Conservation (phyloP, 2,113 vertebrate species). For the Morone chrysops region DNA sequence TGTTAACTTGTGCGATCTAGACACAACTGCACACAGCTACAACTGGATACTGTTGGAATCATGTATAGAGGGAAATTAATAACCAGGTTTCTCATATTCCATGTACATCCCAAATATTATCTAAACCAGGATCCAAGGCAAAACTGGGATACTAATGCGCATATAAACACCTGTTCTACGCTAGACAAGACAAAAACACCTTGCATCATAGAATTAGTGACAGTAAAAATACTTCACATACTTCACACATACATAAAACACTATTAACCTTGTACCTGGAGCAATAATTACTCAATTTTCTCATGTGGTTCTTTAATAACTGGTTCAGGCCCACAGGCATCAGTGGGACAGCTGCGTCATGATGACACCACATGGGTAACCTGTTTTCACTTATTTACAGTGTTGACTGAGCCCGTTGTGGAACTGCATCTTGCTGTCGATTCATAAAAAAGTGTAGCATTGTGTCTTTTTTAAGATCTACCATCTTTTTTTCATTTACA, state of each 20-base stretch:
- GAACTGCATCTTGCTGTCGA: neutral
- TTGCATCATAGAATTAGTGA: neutral
- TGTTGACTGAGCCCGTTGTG: neutral
- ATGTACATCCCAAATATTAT: neutral
- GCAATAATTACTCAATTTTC: neutral
- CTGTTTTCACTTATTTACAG: neutral
- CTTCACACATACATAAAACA: neutral
- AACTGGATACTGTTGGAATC: neutral
- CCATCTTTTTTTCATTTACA: neutral
- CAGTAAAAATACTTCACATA: neutral
- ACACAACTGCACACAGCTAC: neutral
- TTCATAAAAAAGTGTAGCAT: neutral
- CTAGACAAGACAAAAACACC: neutral
- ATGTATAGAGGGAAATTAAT: neutral
- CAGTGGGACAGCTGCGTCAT: neutral
- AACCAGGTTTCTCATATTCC: neutral
- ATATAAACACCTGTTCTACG: neutral
- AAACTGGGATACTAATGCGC: neutral
- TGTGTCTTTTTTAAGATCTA: neutral
- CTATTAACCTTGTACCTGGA: neutral
- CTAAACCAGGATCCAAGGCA: neutral
- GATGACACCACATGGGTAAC: neutral
- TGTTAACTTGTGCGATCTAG: neutral
- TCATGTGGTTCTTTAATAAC: constrained; percentile 1
- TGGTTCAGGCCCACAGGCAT: neutral